Evolutionary conservation across 2,797 vertebrate species (phyloP).

Genomic region (Huso huso): DNA sequence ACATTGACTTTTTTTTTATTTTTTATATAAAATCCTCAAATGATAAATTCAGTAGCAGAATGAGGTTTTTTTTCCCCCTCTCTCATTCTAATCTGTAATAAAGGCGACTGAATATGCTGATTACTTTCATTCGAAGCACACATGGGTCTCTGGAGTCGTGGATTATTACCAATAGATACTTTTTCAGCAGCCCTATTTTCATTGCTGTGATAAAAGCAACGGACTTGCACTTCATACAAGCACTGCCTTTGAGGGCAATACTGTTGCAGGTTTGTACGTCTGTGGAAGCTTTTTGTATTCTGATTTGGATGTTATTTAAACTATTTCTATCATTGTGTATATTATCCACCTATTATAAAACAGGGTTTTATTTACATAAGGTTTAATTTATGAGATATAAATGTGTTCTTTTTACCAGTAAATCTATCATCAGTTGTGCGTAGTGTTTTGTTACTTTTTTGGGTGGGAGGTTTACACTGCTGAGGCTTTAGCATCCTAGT

Average conservation of each 20-base stretch:
- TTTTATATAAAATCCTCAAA: slow-evolving; percentile 7
- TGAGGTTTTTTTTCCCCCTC: slow-evolving; percentile 38
- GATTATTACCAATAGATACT: slow-evolving; percentile 68
- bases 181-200: slow-evolving; percentile 60
- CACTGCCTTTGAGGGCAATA: slow-evolving; percentile 50
- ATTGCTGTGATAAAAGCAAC: slow-evolving; percentile 57
- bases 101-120: slow-evolving; percentile 63
- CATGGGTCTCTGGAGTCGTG: slow-evolving; percentile 58
- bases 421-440: too few relatives aligned
- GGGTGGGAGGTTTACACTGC: too few relatives aligned
- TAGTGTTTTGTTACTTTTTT: too few relatives aligned
- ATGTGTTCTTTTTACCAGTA: too few relatives aligned
- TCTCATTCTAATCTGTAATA: slow-evolving; percentile 61
- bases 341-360: too few relatives aligned
- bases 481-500: too few relatives aligned
- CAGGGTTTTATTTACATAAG: too few relatives aligned
- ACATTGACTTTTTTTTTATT: slow-evolving; percentile 3
- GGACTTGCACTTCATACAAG: slow-evolving; percentile 58
- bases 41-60: slow-evolving; percentile 8
- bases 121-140: slow-evolving; percentile 33
- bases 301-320: too few relatives aligned
- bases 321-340: too few relatives aligned
- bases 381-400: too few relatives aligned
- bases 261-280: slow-evolving; percentile 28
- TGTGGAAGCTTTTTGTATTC: too few relatives aligned